Evolutionary conservation across 2,888 invertebrate genomes (phyloP).

Genomic region (Smittia sp.): DNA sequence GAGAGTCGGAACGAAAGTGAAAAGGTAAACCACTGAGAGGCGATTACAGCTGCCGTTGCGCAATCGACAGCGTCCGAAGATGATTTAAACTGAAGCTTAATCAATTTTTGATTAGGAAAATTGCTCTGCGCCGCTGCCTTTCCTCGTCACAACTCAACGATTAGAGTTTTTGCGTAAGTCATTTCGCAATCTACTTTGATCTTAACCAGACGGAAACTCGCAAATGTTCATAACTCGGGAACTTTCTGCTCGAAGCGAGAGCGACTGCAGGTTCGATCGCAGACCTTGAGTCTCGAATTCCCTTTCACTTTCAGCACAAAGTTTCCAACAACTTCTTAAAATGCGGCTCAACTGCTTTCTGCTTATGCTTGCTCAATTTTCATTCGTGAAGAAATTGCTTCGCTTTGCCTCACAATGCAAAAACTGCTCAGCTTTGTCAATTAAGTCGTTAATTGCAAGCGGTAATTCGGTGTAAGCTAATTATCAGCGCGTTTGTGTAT

Average conservation of each 20-base stretch:
- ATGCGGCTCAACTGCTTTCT: neutral
- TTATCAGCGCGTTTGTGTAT: neutral
- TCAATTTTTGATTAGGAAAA: no score
- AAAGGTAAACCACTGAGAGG: neutral
- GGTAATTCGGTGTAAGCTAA: neutral
- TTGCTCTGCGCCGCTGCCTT: neutral
- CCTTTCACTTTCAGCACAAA: constrained; percentile 4
- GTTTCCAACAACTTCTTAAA: neutral
- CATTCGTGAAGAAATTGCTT: neutral
- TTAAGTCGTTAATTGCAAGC: neutral
- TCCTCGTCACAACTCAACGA: neutral
- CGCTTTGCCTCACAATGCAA: neutral
- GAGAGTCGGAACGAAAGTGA: neutral
- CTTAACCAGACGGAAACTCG: neutral
- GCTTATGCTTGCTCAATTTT: neutral
- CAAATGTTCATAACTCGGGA: neutral
- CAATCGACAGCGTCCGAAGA: neutral
- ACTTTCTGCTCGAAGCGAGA: neutral
- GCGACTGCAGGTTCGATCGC: no score
- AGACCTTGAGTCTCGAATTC: neutral
- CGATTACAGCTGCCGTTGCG: neutral
- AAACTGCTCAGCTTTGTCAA: constrained; percentile 4
- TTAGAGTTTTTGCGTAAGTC: neutral
- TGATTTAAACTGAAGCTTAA: no score
- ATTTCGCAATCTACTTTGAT: no score